Conservation (phyloP, 2,797 vertebrate genomes). For the Dryobates pubescens region DNA sequence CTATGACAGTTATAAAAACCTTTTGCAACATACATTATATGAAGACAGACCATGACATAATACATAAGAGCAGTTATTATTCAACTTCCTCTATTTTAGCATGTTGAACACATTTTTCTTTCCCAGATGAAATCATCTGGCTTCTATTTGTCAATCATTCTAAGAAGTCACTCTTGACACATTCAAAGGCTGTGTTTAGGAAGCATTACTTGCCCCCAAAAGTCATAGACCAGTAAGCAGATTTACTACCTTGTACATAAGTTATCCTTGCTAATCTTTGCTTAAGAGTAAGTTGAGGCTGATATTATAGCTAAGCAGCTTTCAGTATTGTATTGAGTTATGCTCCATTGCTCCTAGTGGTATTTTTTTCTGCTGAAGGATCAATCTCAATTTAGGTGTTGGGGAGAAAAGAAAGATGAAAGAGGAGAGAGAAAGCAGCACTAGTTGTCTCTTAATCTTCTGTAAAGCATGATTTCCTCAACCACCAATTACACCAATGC, state of each 20-base stretch:
- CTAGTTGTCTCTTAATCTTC: neutral
- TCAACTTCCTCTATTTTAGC: neutral
- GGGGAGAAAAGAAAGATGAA: neutral
- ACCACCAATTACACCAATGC: accelerated
- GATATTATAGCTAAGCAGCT: conserved; percentile 31
- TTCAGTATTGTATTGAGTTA: neutral
- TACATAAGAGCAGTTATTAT: neutral
- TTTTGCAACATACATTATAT: neutral
- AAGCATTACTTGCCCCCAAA: conserved; percentile 27
- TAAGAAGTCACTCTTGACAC: neutral
- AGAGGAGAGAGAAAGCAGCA: neutral
- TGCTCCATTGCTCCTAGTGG: neutral
- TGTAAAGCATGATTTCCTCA: neutral
- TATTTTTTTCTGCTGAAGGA: conserved; percentile 22
- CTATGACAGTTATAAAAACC: neutral
- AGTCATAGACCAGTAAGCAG: conserved; percentile 50
- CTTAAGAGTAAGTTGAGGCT: conserved; percentile 61
- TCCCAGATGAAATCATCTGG: conserved; percentile 8
- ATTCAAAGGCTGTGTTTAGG: conserved; percentile 36
- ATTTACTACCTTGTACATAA: conserved; percentile 46
- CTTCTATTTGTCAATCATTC: conserved; percentile 31
- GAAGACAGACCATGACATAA: neutral
- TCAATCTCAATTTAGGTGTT: conserved; percentile 28
- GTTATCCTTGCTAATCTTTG: conserved; percentile 62
- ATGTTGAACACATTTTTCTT: neutral